These are phyloP conservation scores for Sakesphorus luctuosus DNA, from an alignment of 2,113 vertebrate species.

Conservation along the genomic window DNA sequence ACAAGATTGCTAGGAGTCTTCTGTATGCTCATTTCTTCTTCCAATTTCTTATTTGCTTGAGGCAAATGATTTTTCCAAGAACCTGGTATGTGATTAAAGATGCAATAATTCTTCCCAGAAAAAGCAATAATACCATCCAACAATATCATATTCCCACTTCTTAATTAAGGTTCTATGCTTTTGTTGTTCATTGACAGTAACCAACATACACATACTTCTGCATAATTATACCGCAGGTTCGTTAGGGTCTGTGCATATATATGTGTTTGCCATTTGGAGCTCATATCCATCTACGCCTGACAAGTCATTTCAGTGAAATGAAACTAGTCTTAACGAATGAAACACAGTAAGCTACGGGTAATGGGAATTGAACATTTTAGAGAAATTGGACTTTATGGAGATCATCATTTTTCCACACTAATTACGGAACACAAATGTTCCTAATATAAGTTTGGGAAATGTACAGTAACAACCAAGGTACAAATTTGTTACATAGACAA, in stretches of 20 bases:
- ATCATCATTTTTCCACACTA: not conserved
- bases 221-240: not conserved
- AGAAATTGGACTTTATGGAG: not conserved
- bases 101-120: conserved; percentile 46
- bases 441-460: not conserved
- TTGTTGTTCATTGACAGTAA: conserved; percentile 8
- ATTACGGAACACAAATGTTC: not conserved
- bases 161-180: conserved; percentile 19
- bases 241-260: not conserved
- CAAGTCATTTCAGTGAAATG: not conserved
- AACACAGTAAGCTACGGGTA: not conserved
- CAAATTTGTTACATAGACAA: not conserved
- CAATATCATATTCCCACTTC: conserved; percentile 17
- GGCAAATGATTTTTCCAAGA: conserved; percentile 31
- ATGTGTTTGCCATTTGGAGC: not conserved
- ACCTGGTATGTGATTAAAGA: not conserved
- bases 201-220: conserved; percentile 1
- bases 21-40: not conserved
- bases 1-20: not conserved
- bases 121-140: conserved; percentile 14
- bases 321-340: not conserved
- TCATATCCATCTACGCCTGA: not conserved
- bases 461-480: not conserved
- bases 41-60: conserved; percentile 22
- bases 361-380: not conserved